These are phyloP conservation scores for Lepilemur ruficaudatus DNA, from an alignment of 2,797 vertebrate species.

Conservation along the genomic window DNA sequence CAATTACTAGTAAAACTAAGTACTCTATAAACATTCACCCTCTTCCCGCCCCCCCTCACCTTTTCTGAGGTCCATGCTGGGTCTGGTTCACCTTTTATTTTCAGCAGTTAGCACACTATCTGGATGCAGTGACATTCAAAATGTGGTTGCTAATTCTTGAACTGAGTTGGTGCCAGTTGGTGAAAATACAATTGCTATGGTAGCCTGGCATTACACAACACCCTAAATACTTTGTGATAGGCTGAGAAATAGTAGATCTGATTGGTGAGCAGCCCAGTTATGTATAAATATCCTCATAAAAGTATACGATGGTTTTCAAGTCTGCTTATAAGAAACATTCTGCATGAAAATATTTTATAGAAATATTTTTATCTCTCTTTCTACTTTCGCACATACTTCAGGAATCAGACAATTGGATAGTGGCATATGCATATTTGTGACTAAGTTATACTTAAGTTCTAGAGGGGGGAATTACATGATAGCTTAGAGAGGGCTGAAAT, in stretches of 20 bases:
- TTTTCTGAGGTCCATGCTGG: neutral
- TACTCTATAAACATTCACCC: neutral
- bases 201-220: neutral
- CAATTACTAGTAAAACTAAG: neutral
- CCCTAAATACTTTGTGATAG: neutral
- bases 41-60: no score
- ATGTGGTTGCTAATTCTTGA: neutral
- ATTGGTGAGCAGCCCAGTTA: neutral
- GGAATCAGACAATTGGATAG: neutral
- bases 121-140: neutral
- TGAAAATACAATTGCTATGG: neutral
- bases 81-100: neutral
- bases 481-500: neutral
- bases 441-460: neutral
- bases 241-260: neutral
- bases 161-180: neutral
- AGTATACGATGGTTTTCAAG: neutral
- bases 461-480: neutral
- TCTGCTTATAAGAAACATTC: slow-evolving; percentile 12
- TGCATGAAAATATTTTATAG: neutral
- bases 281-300: neutral
- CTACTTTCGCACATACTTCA: neutral
- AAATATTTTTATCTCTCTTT: slow-evolving; percentile 8
- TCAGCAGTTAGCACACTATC: neutral
- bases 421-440: neutral